Evolutionary conservation across 2,113 vertebrate genomes (phyloP), one percentile per base, ranked within the genome.

Genomic region (Chroicocephalus ridibundus): DNA sequence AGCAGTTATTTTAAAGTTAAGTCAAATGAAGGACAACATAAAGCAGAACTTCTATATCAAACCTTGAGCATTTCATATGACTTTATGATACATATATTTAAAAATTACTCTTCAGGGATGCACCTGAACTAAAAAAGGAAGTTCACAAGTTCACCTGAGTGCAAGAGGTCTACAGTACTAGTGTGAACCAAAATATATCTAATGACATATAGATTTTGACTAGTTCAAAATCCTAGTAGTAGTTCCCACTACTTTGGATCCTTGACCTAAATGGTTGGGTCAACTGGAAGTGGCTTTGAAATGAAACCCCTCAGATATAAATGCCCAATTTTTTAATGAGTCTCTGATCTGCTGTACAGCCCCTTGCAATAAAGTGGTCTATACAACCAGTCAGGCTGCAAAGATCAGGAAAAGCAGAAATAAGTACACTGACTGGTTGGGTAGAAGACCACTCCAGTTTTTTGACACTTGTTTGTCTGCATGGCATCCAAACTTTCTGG

Each of bases 1-100:
- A 84, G 21, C 52, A 68, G 31, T 82, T 85, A 87, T 87, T 96
- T 96, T 85, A 46, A 71, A 91, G 60, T 82, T 94, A 57, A 87
- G 64, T 64, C 78, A 96, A 54, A 66, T 86, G 71, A 92, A 90
- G 54, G 49, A 66, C 51, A 88, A 44, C 12, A 66, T 16, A 94
- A 90, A 82, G 18, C 12, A 77, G 34, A 82, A 90, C 13, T 54
- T 80, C 38, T 20, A 24, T 76, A 64, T 38, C 10, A 82, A 72
- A 55, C 6, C 10, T 15, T 58, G 15, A 57, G 5, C 2, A 26
- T 87, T 96, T 85, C 57, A 57, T 44, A 72, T 38, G 3, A 5
- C 14, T 11, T 57, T 88, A 66, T 66, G 19, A 70, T 24, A 54
- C 2, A 46, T 21, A 14, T 15, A 38, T 64, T 55, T 69, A 19